Conservation (phyloP, 2,113 vertebrate species). For the Probosciger aterrimus region DNA sequence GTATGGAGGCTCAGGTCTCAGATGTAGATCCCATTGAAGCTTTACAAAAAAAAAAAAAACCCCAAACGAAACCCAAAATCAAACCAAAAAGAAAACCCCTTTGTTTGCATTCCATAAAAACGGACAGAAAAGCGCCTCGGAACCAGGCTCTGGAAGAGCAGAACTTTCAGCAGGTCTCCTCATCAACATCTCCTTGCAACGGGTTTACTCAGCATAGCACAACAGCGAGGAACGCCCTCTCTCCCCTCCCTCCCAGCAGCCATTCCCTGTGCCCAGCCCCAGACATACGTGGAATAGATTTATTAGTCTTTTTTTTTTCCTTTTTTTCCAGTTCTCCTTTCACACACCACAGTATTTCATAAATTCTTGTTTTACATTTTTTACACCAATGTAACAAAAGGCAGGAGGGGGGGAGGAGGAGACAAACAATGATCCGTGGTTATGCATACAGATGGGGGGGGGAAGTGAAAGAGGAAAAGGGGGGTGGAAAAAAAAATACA, state of each 20-base stretch:
- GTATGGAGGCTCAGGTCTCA: conserved; percentile 81
- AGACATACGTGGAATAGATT: conserved; percentile 67
- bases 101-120: conserved; percentile 79
- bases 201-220: conserved; percentile 22
- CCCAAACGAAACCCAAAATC: conserved; percentile 15
- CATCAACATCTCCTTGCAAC: conserved; percentile 6
- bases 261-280: conserved; percentile 50
- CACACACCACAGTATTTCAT: conserved; percentile 79
- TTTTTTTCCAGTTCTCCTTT: conserved; percentile 74
- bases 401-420: conserved; percentile 35
- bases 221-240: not conserved
- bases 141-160: conserved; percentile 59
- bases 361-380: conserved; percentile 83
- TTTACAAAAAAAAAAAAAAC: conserved; percentile 75
- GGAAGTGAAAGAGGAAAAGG: not conserved
- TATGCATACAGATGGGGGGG: conserved; percentile 48
- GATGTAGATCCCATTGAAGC: conserved; percentile 80
- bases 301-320: conserved; percentile 52
- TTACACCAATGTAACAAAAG: conserved; percentile 83
- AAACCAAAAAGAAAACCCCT: conserved; percentile 68
- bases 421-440: conserved; percentile 52
- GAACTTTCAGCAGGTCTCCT: conserved; percentile 41
- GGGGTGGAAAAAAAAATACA: not conserved
- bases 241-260: conserved; percentile 26
- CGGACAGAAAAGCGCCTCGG: conserved; percentile 74